phyloP scores from a whole-genome alignment of 2,113 vertebrate species.

The Burhinus oedicnemus region DNA sequence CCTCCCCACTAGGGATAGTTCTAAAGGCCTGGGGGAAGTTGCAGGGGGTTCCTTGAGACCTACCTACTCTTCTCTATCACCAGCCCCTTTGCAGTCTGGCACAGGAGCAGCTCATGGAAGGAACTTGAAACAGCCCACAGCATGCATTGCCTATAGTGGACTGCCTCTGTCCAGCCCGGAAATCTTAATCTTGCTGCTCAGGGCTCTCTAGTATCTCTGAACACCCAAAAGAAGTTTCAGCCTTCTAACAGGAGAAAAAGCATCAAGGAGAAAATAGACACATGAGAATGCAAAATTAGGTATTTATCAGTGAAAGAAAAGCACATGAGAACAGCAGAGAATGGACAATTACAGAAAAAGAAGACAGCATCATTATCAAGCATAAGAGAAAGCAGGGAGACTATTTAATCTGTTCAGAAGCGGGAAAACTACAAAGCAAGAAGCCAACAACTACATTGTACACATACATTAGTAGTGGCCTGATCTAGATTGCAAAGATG shows the following conservation, averaged over 20 bases:
- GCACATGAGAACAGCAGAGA: not conserved
- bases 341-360: not conserved
- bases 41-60: not conserved
- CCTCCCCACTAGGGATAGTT: not conserved
- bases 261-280: not conserved
- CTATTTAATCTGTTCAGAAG: not conserved
- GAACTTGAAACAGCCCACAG: not conserved
- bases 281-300: not conserved
- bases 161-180: not conserved
- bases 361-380: not conserved
- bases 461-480: not conserved
- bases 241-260: not conserved
- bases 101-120: not conserved
- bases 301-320: not conserved
- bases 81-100: not conserved
- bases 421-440: not conserved
- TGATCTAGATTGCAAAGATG: not conserved
- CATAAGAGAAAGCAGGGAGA: not conserved
- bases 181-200: not conserved
- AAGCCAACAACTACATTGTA: not conserved
- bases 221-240: not conserved
- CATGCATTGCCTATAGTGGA: not conserved
- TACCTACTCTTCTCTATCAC: not conserved
- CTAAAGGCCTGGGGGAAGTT: not conserved
- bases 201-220: not conserved